Percentiles rank a stretch among this genome's conserved stretches.
phyloP scores from a whole-genome alignment of 2,113 vertebrate genomes.

The Lampris megalopsis region DNA sequence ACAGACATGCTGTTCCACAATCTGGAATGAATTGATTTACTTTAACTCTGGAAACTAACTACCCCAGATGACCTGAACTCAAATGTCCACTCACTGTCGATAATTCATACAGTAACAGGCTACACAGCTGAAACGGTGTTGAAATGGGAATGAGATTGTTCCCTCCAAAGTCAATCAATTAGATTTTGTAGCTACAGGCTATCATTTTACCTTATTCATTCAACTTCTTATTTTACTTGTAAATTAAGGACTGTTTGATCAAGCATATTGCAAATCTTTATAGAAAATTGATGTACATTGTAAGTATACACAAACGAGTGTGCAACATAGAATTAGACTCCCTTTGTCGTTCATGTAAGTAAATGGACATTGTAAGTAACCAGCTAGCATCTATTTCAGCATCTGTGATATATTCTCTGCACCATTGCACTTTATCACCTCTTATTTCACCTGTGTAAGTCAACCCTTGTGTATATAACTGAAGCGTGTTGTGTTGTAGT shows the following conservation, averaged over 20 bases:
- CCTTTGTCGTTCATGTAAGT: too few relatives aligned
- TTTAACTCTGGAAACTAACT: neutral
- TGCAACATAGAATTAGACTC: neutral
- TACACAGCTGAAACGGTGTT: conserved; percentile 42
- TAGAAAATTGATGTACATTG: neutral
- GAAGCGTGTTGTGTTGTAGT: too few relatives aligned
- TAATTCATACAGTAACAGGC: conserved; percentile 58
- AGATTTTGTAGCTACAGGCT: conserved; percentile 17
- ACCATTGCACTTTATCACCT: too few relatives aligned
- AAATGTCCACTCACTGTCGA: conserved; percentile 45
- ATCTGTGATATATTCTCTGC: too few relatives aligned
- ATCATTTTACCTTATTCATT: neutral
- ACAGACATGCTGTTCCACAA: conserved; percentile 3
- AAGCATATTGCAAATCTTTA: neutral
- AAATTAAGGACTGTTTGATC: neutral
- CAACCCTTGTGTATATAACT: too few relatives aligned
- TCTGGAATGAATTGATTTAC: conserved; percentile 38
- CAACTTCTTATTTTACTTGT: neutral
- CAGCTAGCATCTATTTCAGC: too few relatives aligned
- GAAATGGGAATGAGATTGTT: conserved; percentile 71
- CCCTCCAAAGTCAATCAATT: conserved; percentile 41
- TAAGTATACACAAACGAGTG: neutral
- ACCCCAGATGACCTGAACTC: conserved; percentile 21
- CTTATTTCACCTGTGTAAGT: too few relatives aligned
- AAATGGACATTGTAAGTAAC: neutral